Evolutionary conservation across 2,888 invertebrate species (phyloP).

Genomic region (Meteorus colon): DNA sequence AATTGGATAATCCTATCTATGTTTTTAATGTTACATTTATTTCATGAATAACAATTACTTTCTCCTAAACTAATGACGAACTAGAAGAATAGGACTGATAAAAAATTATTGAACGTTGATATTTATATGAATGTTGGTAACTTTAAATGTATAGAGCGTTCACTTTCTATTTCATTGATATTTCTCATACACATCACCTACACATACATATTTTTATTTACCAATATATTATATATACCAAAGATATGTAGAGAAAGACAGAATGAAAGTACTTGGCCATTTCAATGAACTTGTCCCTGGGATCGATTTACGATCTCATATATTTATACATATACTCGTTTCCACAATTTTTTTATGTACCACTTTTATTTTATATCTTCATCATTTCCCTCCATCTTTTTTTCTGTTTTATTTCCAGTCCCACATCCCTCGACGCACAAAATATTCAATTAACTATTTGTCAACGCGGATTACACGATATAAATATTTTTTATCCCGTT

Average conservation of each 20-base stretch:
- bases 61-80: background rate
- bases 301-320: slow-evolving; percentile 34
- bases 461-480: slow-evolving; percentile 7
- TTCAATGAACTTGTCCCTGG: slow-evolving; percentile 19
- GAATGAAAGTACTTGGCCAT: slow-evolving; percentile 14
- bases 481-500: background rate
- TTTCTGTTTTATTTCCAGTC: background rate
- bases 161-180: slow-evolving; percentile 36
- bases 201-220: background rate
- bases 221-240: background rate
- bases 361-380: slow-evolving; percentile 18
- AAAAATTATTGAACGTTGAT: slow-evolving; percentile 57
- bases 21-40: too few species aligned
- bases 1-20: too few species aligned
- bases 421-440: background rate
- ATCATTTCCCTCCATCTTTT: background rate
- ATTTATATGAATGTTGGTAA: slow-evolving; percentile 32
- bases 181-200: too few species aligned
- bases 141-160: slow-evolving; percentile 41
- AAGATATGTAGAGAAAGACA: background rate
- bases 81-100: slow-evolving; percentile 46
- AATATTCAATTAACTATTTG: slow-evolving; percentile 5
- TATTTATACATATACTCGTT: slow-evolving; percentile 14
- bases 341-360: slow-evolving; percentile 3
- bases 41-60: too few species aligned